These are phyloP conservation scores for Dinoponera quadriceps DNA, from an alignment of 1,140 invertebrate species.

Conservation along the genomic window DNA sequence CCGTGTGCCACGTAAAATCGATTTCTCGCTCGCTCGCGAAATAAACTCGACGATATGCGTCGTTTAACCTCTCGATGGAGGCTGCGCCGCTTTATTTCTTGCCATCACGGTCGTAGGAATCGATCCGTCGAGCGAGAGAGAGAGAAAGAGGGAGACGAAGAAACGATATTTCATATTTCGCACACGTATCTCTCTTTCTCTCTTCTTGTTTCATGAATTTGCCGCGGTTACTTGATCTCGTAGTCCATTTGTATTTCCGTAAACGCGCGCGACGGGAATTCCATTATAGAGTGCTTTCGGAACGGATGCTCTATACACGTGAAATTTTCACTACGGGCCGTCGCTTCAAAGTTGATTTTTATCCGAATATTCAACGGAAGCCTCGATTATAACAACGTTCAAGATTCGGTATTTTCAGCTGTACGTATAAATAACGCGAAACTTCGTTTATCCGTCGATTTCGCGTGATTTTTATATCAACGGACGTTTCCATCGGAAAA, in stretches of 20 bases:
- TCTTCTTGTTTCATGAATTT: conserved; percentile 48
- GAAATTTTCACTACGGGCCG: conserved; percentile 1
- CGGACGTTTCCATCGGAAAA: background rate
- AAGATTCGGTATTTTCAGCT: background rate
- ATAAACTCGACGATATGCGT: conserved; percentile 40
- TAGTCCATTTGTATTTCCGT: conserved; percentile 28
- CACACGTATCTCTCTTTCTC: conserved; percentile 21
- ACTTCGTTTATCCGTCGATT: background rate
- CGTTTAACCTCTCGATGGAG: conserved; percentile 32
- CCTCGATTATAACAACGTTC: conserved; percentile 1
- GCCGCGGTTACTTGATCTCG: conserved; percentile 26
- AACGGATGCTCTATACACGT: conserved; percentile 1
- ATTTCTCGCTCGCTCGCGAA: conserved; percentile 24
- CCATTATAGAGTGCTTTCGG: conserved; percentile 28
- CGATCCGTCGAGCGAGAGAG: background rate
- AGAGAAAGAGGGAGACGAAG: background rate
- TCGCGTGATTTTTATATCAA: background rate
- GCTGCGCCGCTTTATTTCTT: conserved; percentile 6
- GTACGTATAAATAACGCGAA: background rate
- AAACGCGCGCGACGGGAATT: conserved; percentile 48
- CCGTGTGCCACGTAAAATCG: conserved; percentile 24
- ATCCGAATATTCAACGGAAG: conserved; percentile 5
- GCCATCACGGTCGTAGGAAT: background rate
- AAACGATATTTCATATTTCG: conserved; percentile 46
- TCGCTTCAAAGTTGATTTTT: conserved; percentile 15